Evolutionary conservation across 2,113 vertebrate species (phyloP).

Genomic region (Malaclemys terrapin): DNA sequence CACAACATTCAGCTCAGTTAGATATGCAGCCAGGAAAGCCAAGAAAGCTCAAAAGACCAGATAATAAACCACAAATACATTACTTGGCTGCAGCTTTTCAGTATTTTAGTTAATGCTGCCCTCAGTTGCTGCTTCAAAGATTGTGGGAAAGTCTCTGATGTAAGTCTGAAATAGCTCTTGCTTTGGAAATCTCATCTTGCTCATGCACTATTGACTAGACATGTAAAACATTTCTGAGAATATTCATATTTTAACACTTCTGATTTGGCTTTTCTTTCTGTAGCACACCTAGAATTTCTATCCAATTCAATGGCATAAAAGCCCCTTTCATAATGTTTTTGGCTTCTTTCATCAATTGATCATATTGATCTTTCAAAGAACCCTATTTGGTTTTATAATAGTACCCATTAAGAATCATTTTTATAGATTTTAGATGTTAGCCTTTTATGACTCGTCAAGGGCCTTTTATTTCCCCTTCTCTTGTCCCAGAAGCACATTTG

Average conservation of each 20-base stretch:
- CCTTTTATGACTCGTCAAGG: background rate
- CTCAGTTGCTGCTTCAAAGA: background rate
- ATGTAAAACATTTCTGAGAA: background rate
- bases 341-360: slow-evolving; percentile 11
- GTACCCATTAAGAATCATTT: background rate
- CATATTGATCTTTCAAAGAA: background rate
- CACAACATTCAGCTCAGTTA: background rate
- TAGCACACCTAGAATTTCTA: background rate
- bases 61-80: background rate
- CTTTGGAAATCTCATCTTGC: background rate
- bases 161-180: background rate
- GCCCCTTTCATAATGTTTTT: background rate
- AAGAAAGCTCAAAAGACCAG: background rate
- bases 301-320: background rate
- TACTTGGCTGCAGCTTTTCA: background rate
- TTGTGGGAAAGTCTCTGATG: background rate
- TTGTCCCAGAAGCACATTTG: background rate
- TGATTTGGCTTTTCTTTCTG: background rate
- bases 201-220: background rate
- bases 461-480: background rate
- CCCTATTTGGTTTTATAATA: background rate
- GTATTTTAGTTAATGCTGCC: background rate
- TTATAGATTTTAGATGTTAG: accelerated
- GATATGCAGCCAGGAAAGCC: background rate
- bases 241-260: background rate